Base-by-base conservation (phyloP, 2,113 vertebrate species). In the Cyrtonyx montezumae region DNA sequence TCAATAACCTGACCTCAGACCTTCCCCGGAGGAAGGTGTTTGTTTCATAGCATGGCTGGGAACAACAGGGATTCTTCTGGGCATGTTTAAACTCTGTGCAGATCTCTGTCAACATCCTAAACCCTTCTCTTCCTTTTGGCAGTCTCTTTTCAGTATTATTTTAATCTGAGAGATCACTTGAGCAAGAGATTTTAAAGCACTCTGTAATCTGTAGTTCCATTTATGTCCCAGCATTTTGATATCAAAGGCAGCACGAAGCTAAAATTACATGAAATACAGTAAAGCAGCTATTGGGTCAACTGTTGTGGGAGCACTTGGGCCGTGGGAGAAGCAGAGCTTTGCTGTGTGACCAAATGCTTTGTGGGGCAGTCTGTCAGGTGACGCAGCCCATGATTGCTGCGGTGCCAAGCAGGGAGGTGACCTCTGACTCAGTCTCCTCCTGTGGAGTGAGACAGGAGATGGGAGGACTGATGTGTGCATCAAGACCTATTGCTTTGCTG, bases 211-310 rank as follows among this genome's bases (percentile, higher is more conserved):
- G 62, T 73, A 32, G 21, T 91, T 93, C 67, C n/a, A 26, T 89
- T 93, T 84, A 83, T 94, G 93, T 95, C n/a, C 36, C 13, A 34
- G n/a, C 32, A 83, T 36, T 94, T 30, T 66, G 42, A 56, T 69
- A 92, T 25, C 90, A 91, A 89, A 88, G 79, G 65, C 61, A 79
- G n/a, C 34, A n/a, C 1, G 3, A 83, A 73, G 34, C 12, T 67
- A n/a, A 93, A 87, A 46, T 8, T 8, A 30, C 48, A 76, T 11
- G 42, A 68, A 94, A 69, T 30, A 11, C 26, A 21, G 49, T 28
- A 77, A 85, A 88, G 75, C 76, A 91, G 66, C 88, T 86, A 45
- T 34, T 0, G 1, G 74, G 59, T 34, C 68, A 93, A 6, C 45
- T 48, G 17, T 5, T 93, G 71, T 59, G 79, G 32, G 65, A 51